phyloP scores from a whole-genome alignment of 2,888 invertebrate species.

The Leucophora obtusa region DNA sequence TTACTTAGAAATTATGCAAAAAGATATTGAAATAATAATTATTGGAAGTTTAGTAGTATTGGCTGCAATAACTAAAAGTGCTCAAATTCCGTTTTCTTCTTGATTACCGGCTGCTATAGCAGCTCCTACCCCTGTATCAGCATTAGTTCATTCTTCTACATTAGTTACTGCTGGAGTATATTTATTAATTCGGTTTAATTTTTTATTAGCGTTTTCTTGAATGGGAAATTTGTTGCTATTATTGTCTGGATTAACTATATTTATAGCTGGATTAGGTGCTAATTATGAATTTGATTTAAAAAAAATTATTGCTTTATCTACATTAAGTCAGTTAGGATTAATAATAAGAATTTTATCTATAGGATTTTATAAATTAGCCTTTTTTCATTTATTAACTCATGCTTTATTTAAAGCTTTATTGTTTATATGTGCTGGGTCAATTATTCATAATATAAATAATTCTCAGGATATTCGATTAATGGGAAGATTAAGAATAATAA shows the following conservation, averaged over 20 bases:
- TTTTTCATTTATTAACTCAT: constrained; percentile 87
- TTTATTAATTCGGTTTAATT: constrained; percentile 85
- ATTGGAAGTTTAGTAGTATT: constrained; percentile 79
- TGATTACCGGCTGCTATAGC: constrained; percentile 88
- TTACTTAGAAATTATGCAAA: constrained; percentile 80
- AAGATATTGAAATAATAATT: constrained; percentile 78
- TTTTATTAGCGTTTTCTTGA: constrained; percentile 78
- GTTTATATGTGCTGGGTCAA: constrained; percentile 85
- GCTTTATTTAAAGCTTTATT: constrained; percentile 87
- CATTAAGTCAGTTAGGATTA: constrained; percentile 86
- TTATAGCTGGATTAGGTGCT: constrained; percentile 82
- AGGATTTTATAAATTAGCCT: constrained; percentile 81
- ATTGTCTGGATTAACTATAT: constrained; percentile 81
- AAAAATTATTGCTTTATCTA: constrained; percentile 88
- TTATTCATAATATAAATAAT: constrained; percentile 84
- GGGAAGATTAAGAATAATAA: constrained; percentile 79
- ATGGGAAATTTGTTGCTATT: constrained; percentile 80
- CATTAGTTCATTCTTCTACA: constrained; percentile 88
- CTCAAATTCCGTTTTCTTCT: constrained; percentile 89
- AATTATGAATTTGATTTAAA: constrained; percentile 85
- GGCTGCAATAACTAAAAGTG: constrained; percentile 86
- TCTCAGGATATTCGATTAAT: constrained; percentile 84
- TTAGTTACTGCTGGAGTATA: constrained; percentile 88
- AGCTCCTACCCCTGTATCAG: constrained; percentile 87
- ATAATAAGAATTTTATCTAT: constrained; percentile 84